These are phyloP conservation scores for Papilio elwesi DNA, from an alignment of 2,888 invertebrate species.

Conservation along the genomic window DNA sequence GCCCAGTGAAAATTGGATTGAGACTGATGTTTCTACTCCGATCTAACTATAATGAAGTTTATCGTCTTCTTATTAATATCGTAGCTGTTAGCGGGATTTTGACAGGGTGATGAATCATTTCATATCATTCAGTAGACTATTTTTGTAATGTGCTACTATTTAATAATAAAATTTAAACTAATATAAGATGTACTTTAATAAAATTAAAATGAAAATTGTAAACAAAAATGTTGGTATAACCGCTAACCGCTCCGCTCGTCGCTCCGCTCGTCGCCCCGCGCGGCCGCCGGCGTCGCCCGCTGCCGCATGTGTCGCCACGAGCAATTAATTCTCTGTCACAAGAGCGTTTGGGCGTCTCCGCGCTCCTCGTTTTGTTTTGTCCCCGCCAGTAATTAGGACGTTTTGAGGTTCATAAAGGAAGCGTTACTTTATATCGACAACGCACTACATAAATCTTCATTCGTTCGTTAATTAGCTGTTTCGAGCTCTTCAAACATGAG, in stretches of 20 bases:
- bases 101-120: too few species aligned
- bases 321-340: constrained; percentile 84
- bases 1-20: too few species aligned
- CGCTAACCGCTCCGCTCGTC: constrained; percentile 44
- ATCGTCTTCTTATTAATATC: too few species aligned
- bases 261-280: constrained; percentile 50
- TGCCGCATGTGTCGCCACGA: constrained; percentile 79
- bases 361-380: constrained; percentile 77
- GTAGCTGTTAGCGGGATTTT: too few species aligned
- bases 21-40: too few species aligned
- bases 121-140: too few species aligned
- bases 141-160: too few species aligned
- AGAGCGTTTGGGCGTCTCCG: constrained; percentile 82
- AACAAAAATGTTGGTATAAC: background rate
- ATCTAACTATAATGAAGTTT: too few species aligned
- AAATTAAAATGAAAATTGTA: too few species aligned
- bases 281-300: constrained; percentile 46
- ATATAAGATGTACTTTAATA: too few species aligned
- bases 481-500: constrained; percentile 45
- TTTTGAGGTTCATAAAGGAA: constrained; percentile 84
- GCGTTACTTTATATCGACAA: constrained; percentile 83
- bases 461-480: constrained; percentile 77
- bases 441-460: constrained; percentile 82
- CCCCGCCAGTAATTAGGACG: constrained; percentile 83
- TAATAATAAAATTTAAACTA: too few species aligned